Conservation (phyloP, 2,113 vertebrate genomes). For the Pithys albifrons region DNA sequence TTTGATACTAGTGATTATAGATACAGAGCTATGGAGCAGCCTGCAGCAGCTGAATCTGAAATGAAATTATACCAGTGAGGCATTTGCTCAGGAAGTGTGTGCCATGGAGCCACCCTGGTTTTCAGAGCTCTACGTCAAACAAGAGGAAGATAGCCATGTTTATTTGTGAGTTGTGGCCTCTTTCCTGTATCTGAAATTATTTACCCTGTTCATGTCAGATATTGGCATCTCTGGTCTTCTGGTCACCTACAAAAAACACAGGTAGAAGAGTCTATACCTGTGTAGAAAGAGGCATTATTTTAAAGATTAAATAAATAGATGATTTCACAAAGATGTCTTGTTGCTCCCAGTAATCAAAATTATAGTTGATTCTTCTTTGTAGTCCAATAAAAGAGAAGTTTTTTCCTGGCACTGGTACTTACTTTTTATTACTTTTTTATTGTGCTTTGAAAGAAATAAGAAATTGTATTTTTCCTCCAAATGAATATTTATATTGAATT, state of each 20-base stretch:
- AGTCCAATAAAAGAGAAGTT: background rate
- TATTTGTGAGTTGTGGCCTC: background rate
- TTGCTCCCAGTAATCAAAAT: background rate
- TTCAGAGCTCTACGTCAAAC: background rate
- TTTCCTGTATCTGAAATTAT: background rate
- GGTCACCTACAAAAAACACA: background rate
- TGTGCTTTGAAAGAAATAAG: slow-evolving; percentile 5
- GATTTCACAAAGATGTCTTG: background rate
- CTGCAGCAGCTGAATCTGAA: background rate
- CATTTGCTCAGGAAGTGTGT: background rate
- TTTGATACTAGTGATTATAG: background rate
- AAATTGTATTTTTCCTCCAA: background rate
- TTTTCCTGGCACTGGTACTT: background rate
- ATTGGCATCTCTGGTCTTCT: background rate
- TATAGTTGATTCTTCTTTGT: background rate
- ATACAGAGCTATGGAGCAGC: background rate
- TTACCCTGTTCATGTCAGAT: background rate
- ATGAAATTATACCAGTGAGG: background rate
- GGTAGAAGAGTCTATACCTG: background rate
- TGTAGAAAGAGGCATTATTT: background rate
- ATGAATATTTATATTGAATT: background rate
- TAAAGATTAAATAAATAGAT: background rate
- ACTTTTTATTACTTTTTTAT: slow-evolving; percentile 5
- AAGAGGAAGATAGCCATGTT: background rate
- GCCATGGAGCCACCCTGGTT: background rate